Percentiles rank a stretch among this genome's conserved stretches.
Conservation (phyloP, 2,888 invertebrate species). For the Oscheius sp. region DNA sequence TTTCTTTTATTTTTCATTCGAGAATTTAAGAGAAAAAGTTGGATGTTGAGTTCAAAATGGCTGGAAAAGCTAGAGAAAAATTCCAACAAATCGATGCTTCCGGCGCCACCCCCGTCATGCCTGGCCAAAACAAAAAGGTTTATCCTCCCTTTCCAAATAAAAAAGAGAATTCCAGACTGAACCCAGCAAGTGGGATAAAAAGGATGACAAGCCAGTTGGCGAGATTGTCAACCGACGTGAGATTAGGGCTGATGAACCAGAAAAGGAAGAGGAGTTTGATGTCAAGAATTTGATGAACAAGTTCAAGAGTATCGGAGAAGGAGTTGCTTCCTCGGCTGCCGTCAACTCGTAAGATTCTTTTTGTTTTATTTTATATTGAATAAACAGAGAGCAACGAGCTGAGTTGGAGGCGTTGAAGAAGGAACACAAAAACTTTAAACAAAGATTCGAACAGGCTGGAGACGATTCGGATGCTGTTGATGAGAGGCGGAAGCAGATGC, state of each 20-base stretch:
- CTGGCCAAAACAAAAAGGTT: constrained; percentile 42
- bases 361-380: neutral
- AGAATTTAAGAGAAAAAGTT: constrained; percentile 36
- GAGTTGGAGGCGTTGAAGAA: constrained; percentile 52
- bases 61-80: constrained; percentile 85
- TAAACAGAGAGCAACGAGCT: constrained; percentile 46
- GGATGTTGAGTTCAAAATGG: constrained; percentile 71
- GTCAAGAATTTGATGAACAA: constrained; percentile 70
- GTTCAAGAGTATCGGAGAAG: constrained; percentile 68
- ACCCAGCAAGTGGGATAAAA: constrained; percentile 67
- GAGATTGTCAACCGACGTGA: constrained; percentile 66
- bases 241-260: constrained; percentile 30
- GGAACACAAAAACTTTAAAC: constrained; percentile 63
- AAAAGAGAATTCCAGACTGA: constrained; percentile 36
- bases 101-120: constrained; percentile 44
- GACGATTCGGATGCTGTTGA: constrained; percentile 69
- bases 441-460: constrained; percentile 70
- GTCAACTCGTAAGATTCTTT: constrained; percentile 3
- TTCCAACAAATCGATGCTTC: constrained; percentile 88
- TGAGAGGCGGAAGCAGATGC: constrained; percentile 70
- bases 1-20: neutral
- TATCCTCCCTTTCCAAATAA: neutral
- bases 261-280: constrained; percentile 64
- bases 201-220: constrained; percentile 55
- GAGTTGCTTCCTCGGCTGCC: constrained; percentile 17